Evolutionary conservation across 2,888 invertebrate genomes (phyloP).

Genomic region (Abscondita cerata): DNA sequence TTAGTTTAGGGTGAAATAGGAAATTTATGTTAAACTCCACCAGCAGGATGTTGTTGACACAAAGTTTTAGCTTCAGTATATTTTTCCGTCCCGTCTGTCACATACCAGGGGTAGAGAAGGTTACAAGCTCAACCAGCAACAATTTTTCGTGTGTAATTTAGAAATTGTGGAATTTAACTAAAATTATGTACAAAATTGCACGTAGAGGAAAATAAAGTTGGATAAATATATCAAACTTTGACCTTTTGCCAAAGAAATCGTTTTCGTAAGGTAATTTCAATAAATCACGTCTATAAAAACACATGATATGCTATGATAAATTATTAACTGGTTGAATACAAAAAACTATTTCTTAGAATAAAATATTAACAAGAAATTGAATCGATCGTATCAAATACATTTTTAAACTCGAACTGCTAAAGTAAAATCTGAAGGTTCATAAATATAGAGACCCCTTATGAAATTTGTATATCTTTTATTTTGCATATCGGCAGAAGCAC

Average conservation of each 20-base stretch:
- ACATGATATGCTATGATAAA: too few relatives aligned
- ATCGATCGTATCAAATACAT: too few relatives aligned
- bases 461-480: conserved; percentile 33
- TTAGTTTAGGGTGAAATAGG: conserved; percentile 52
- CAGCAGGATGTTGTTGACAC: conserved; percentile 51
- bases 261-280: too few relatives aligned
- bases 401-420: conserved; percentile 2
- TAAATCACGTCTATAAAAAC: too few relatives aligned
- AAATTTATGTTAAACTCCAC: conserved; percentile 52
- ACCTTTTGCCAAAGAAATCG: too few relatives aligned
- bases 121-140: conserved; percentile 22
- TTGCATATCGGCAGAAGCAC: conserved; percentile 33
- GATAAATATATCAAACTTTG: too few relatives aligned
- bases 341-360: too few relatives aligned
- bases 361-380: conserved; percentile 1
- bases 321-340: too few relatives aligned
- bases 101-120: conserved; percentile 37
- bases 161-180: conserved; percentile 19
- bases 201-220: too few relatives aligned
- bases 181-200: conserved; percentile 11
- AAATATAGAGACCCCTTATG: conserved; percentile 30
- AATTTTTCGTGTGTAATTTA: conserved; percentile 31
- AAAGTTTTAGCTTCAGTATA: conserved; percentile 48
- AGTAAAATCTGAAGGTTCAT: conserved; percentile 6
- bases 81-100: conserved; percentile 45